Conservation (phyloP, 2,113 vertebrate species). For the Climacteris rufus region DNA sequence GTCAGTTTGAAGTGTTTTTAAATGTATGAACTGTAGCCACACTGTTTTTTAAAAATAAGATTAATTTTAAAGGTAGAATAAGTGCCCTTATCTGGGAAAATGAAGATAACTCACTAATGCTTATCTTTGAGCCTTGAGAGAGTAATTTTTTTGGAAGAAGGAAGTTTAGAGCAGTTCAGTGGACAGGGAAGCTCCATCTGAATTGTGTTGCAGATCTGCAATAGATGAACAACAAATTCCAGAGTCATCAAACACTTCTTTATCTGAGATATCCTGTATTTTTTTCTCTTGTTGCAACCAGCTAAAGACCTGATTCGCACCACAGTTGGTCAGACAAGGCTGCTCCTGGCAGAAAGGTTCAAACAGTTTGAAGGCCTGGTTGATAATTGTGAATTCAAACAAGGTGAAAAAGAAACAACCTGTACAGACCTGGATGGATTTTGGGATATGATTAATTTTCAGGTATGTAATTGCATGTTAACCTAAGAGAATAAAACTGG, state of each 20-base stretch:
- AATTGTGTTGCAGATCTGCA: not conserved
- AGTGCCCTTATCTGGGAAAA: not conserved
- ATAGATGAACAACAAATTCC: not conserved
- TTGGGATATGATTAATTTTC: constrained; percentile 94
- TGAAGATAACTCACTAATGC: not conserved
- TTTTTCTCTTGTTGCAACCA: constrained; percentile 31
- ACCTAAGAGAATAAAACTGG: not conserved
- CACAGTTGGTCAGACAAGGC: constrained; percentile 84
- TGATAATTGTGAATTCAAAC: constrained; percentile 87
- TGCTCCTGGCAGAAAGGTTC: constrained; percentile 90
- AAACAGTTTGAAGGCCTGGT: constrained; percentile 89
- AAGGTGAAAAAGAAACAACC: constrained; percentile 86
- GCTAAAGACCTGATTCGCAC: constrained; percentile 87
- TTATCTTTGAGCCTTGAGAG: not conserved
- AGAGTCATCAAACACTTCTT: not conserved
- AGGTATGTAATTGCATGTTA: constrained; percentile 60
- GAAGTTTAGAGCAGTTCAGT: not conserved
- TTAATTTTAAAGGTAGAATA: not conserved
- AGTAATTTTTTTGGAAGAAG: not conserved
- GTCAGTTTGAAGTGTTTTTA: not conserved
- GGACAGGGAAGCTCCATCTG: not conserved
- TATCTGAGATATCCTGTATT: not conserved
- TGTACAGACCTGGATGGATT: constrained; percentile 94
- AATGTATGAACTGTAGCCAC: not conserved
- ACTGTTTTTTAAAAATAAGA: not conserved